Conservation (phyloP, 1,140 invertebrate species). For the Acyrthosiphon pisum region DNA sequence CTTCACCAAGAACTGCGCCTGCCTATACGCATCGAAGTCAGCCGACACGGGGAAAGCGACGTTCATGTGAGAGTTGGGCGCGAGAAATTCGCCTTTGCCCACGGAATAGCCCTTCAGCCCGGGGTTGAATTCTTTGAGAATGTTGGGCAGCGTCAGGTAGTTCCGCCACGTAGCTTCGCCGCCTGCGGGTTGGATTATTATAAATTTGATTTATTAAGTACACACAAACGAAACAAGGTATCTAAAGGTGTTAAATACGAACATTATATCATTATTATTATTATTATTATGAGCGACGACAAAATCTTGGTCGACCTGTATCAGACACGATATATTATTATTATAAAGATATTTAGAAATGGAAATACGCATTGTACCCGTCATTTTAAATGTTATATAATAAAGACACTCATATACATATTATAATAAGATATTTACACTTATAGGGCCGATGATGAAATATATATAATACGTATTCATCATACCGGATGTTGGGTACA, state of each 20-base stretch:
- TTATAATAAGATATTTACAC: not conserved
- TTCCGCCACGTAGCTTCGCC: slow-evolving; percentile 74
- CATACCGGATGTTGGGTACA: no score
- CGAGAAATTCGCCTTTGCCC: slow-evolving; percentile 75
- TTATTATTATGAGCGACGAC: not conserved
- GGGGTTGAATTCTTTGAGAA: slow-evolving; percentile 76
- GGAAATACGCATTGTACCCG: not conserved
- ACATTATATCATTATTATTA: not conserved
- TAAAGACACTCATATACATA: not conserved
- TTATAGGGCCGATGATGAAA: not conserved
- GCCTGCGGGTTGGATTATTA: slow-evolving; percentile 64
- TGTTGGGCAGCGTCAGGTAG: slow-evolving; percentile 75
- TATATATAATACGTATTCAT: no score
- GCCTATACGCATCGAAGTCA: slow-evolving; percentile 74
- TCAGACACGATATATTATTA: not conserved
- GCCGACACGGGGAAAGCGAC: slow-evolving; percentile 76
- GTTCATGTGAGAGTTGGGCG: slow-evolving; percentile 71
- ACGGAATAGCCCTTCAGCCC: slow-evolving; percentile 73
- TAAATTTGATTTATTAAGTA: not conserved
- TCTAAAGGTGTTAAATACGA: not conserved
- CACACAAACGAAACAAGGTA: no score
- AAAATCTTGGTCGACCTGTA: not conserved
- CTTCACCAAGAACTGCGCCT: slow-evolving; percentile 72
- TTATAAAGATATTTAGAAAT: not conserved
- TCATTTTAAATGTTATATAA: not conserved